phyloP scores from a whole-genome alignment of 2,888 invertebrate species.

The Dugesia japonica region DNA sequence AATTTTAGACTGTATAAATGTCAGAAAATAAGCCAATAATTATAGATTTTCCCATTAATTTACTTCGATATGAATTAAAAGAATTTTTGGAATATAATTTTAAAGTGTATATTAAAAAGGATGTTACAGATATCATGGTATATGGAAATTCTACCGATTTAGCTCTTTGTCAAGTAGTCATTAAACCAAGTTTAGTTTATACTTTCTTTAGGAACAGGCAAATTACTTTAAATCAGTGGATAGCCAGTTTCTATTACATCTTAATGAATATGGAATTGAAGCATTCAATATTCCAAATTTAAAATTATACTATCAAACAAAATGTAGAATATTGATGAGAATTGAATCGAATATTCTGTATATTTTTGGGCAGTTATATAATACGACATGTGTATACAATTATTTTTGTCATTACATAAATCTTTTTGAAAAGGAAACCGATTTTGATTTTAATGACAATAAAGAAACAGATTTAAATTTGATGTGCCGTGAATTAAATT shows the following conservation, averaged over 20 bases:
- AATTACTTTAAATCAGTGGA: background rate
- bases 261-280: background rate
- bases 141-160: background rate
- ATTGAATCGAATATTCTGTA: background rate
- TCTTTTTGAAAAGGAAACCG: background rate
- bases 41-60: background rate
- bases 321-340: background rate
- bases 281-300: background rate
- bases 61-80: background rate
- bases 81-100: slow-evolving; percentile 1
- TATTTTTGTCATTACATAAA: background rate
- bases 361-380: background rate
- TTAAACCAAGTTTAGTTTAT: background rate
- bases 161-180: background rate
- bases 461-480: background rate
- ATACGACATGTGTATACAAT: background rate
- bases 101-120: slow-evolving; percentile 6
- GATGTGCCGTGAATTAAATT: background rate
- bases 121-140: background rate
- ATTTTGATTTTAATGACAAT: background rate
- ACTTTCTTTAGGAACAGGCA: background rate
- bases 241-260: background rate
- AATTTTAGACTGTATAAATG: too few relatives aligned
- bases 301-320: background rate
- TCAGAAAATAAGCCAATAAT: background rate